phyloP scores from a whole-genome alignment of 2,113 vertebrate species.

The Psilopogon haemacephalus region DNA sequence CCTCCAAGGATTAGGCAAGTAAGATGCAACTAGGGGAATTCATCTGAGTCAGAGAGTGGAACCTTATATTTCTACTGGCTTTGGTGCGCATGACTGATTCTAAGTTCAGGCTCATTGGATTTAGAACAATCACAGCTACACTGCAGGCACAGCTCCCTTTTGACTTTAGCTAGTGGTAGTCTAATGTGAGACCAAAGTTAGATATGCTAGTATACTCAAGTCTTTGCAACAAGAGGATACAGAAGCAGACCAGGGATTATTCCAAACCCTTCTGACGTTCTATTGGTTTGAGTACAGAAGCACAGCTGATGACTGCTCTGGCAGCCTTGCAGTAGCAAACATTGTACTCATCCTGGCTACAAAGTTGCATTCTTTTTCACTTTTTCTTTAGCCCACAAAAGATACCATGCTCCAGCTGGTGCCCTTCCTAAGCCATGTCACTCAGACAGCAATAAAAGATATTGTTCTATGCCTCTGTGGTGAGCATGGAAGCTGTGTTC shows the following conservation, averaged over 20 bases:
- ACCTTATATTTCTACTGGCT: not conserved
- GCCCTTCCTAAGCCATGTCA: rapidly evolving
- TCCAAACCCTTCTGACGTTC: not conserved
- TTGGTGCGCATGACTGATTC: not conserved
- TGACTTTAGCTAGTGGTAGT: not conserved
- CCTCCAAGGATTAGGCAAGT: not conserved
- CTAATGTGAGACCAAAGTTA: not conserved
- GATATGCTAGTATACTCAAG: rapidly evolving
- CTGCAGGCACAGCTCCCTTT: not conserved
- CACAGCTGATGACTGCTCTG: rapidly evolving
- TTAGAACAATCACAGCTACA: not conserved
- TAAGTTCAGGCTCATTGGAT: not conserved
- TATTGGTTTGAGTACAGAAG: rapidly evolving
- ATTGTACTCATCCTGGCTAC: not conserved
- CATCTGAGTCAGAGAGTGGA: rapidly evolving
- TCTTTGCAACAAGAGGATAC: not conserved
- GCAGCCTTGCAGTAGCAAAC: not conserved
- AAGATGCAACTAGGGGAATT: not conserved
- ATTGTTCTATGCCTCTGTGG: not conserved
- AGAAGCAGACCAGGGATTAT: not conserved
- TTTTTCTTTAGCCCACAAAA: not conserved
- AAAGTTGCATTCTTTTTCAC: not conserved
- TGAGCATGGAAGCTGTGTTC: not conserved
- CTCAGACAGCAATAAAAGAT: not conserved
- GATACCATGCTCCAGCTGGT: not conserved